Evolutionary conservation across 2,888 invertebrate species (phyloP), one percentile per base, ranked within the genome.

Genomic region (Ditula angustiorana): DNA sequence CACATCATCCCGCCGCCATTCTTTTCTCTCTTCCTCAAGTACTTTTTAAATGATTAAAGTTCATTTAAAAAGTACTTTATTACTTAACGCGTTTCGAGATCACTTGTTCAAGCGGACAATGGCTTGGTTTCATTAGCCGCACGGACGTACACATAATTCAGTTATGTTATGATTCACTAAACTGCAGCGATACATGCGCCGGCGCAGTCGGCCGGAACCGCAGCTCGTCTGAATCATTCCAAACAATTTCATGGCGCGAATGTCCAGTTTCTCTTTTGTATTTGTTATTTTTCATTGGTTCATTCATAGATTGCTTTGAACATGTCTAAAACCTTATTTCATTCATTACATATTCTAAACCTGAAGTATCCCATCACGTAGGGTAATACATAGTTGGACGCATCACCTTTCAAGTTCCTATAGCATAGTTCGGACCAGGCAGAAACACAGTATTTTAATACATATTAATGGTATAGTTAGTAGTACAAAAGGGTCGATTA

Each of bases 101-200:
- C 52, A 13, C 33, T 52, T 23, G 52, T 52, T 4, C 3, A 26
- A 16, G 28, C 28, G 46, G 57, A 57, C 57, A 57, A 57, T 56
- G 55, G 41, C 41, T 26, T 13, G 46, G 57, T 46, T 30, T 47
- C 57, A 30, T 57, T 57, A 46, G 46, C 23, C 11, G 56, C 24
- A 30, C 53, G 50, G 37, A 30, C 53, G 52, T 61, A 53, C 53
- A 47, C 58, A 74, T 68, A 73, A 73, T 67, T 73, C 69, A 74
- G 67, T 74, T 73, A 74, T 70, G 71, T 71, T 76, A 70, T 75
- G 77, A 79, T 76, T 79, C 69, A 71, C 61, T 68, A 55, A 69
- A 69, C 67, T 69, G 72, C 72, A 69, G 59, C 67, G 61, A 59
- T 67, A 61, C 66, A 49, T 63, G 69, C 60, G 46, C 47, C 16